Evolutionary conservation across 23 tunicate genomes (phyloP).

Genomic region (Trididemnum miniatum): DNA sequence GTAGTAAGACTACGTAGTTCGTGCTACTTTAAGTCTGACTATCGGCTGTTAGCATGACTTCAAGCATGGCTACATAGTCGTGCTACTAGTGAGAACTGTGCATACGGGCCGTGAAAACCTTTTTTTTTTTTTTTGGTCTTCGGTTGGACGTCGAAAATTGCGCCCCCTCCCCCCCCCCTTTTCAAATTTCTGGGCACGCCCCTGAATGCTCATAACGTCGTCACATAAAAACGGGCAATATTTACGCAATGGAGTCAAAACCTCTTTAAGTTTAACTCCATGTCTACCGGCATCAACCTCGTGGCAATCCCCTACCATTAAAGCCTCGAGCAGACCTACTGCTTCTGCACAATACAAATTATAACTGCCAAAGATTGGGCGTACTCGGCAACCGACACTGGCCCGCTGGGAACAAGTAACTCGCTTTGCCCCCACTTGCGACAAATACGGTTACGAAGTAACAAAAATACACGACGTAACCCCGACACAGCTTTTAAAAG

Average conservation of each 20-base stretch:
- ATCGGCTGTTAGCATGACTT: too few species aligned
- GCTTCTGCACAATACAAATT: not conserved
- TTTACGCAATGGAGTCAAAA: not conserved
- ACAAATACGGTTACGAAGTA: not conserved
- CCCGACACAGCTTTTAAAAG: slow-evolving; percentile 2
- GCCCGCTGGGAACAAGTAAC: not conserved
- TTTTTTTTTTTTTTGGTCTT: too few species aligned
- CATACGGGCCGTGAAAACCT: too few species aligned
- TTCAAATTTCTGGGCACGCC: slow-evolving; percentile 1
- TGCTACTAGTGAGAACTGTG: too few species aligned
- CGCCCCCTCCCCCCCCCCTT: too few species aligned
- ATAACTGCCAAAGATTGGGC: not conserved
- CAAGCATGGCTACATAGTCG: too few species aligned
- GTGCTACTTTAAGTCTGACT: too few species aligned
- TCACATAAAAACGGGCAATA: not conserved
- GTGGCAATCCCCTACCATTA: not conserved
- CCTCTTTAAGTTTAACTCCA: not conserved
- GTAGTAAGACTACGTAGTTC: too few species aligned
- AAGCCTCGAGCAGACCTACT: slow-evolving; percentile 9
- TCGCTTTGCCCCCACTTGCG: not conserved
- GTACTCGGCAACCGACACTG: not conserved
- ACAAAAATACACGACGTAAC: not conserved
- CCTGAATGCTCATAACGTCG: not conserved
- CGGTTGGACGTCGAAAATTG: too few species aligned
- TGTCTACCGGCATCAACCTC: not conserved